Conservation (phyloP, 2,797 vertebrate species). For the Echeneis naucrates region DNA sequence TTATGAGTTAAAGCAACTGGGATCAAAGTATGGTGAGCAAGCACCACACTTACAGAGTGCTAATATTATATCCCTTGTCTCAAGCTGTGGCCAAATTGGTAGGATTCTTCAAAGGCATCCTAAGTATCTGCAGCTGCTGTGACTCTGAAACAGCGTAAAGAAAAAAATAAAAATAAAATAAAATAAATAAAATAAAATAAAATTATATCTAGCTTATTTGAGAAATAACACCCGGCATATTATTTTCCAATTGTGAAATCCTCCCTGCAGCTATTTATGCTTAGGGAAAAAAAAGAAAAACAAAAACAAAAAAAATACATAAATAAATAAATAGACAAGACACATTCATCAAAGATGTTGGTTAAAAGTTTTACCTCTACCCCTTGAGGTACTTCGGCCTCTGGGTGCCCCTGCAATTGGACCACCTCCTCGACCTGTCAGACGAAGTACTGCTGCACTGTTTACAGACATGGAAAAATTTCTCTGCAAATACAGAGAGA, state of each 20-base stretch:
- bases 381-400: conserved; percentile 98
- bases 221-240: background rate
- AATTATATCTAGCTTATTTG: background rate
- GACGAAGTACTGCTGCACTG: conserved; percentile 95
- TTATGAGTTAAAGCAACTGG: conserved; percentile 34
- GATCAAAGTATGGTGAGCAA: conserved; percentile 29
- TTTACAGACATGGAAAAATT: conserved; percentile 99
- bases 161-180: no score
- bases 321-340: no score
- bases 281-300: conserved; percentile 13
- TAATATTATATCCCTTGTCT: conserved; percentile 43
- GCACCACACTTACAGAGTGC: conserved; percentile 23
- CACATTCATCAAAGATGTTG: background rate
- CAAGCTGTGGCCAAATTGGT: conserved; percentile 30
- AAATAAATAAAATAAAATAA: no score
- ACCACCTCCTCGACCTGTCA: conserved; percentile 93
- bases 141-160: conserved; percentile 17
- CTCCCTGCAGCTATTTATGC: background rate
- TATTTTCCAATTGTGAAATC: background rate
- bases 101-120: conserved; percentile 41
- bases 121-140: conserved; percentile 41
- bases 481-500: conserved; percentile 88
- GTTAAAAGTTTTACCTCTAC: conserved; percentile 89
- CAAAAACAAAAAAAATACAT: conserved; percentile 5
- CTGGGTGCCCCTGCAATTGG: conserved; percentile 93